phyloP scores from a whole-genome alignment of 2,797 vertebrate species.

The Rhincodon typus region DNA sequence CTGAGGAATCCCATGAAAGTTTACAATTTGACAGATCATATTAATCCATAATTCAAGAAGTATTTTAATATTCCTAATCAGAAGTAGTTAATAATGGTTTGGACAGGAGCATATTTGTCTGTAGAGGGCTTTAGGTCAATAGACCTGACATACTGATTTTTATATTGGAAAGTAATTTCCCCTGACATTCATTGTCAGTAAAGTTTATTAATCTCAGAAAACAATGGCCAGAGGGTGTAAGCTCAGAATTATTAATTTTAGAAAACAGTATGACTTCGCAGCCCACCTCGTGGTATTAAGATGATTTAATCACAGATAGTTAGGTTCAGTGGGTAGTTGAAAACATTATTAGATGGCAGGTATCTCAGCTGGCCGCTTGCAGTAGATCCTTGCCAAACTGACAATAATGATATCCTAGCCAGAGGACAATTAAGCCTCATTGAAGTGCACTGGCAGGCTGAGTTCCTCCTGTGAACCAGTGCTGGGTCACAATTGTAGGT shows the following conservation, averaged over 20 bases:
- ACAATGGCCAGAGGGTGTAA: background rate
- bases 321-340: background rate
- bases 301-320: conserved; percentile 23
- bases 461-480: background rate
- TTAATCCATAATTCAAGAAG: background rate
- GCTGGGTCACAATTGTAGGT: background rate
- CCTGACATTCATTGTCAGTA: conserved; percentile 7
- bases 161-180: background rate
- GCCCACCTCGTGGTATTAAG: background rate
- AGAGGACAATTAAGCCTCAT: conserved; percentile 21
- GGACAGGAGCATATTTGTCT: background rate
- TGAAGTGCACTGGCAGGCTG: background rate
- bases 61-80: background rate
- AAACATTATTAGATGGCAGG: conserved; percentile 15
- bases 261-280: background rate
- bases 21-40: background rate
- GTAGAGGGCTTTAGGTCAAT: background rate
- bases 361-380: background rate
- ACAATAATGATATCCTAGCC: background rate
- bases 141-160: background rate
- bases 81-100: background rate
- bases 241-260: conserved; percentile 18
- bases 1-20: background rate
- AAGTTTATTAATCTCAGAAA: background rate
- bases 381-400: background rate